Evolutionary conservation across 2,113 vertebrate genomes (phyloP), one percentile per base, ranked within the genome.

Genomic region (Rhea pennata): DNA sequence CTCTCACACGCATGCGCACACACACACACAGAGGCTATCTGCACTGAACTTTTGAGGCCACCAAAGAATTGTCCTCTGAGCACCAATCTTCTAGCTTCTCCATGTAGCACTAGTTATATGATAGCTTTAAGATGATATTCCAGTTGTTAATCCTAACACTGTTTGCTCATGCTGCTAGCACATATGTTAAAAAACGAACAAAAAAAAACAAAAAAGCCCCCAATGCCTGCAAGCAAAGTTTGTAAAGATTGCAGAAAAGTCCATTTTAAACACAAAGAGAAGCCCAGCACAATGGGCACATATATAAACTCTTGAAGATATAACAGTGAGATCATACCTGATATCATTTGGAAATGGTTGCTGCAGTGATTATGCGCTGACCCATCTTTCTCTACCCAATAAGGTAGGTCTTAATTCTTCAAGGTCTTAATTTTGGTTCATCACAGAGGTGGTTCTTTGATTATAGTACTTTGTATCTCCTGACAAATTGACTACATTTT

Each of bases 1-100:
- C 7, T 5, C 3, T 1, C 2, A 8, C 15, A 36, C 26, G 6
- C 39, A 66, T 22, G 4, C 9, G 11, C 46, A 33, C 14, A 62
- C 9, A 29, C 8, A 92, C 36, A 4, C 7, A 5, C 29, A 33
- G 27, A 13, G 0, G 0, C 51, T 39, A 48, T 3, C 50, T 56
- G 19, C 74, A 42, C 24, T 80, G 40, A 81, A 62, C 13, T 88
- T 64, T 78, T 81, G 77, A 88, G 58, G 48, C 5, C 40, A 26
- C 22, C 9, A 46, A 86, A 94, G 3, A 24, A 76, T 33, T 84
- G 22, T 46, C n/a, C 33, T 50, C 50, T 75, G 12, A 61, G 44
- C 62, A 44, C 15, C 2, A 10, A 4, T 33, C 75, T 75, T 69
- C 27, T 81, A 48, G 22, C 4, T 75, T n/a, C 20, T 65, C 44